Evolutionary conservation across 1,140 invertebrate species (phyloP).

Genomic region (Agrilus planipennis): DNA sequence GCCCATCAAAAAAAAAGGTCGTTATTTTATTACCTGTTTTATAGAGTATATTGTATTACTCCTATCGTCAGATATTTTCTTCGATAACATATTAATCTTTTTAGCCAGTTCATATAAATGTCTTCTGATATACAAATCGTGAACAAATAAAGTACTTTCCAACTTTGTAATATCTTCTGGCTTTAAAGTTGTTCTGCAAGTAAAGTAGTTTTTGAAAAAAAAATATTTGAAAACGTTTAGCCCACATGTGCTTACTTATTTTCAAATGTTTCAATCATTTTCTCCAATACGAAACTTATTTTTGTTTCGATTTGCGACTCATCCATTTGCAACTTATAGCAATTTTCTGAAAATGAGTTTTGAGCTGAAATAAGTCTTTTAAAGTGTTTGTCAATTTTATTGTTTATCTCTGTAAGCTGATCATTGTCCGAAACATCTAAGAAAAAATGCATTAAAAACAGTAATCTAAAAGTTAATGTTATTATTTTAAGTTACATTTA

Average conservation of each 20-base stretch:
- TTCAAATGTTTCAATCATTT: constrained; percentile 43
- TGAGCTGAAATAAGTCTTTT: constrained; percentile 43
- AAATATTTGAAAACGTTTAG: not conserved
- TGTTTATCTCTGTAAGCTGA: constrained; percentile 11
- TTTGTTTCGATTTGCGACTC: constrained; percentile 41
- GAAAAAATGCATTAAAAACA: too few relatives aligned
- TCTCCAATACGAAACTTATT: constrained; percentile 42
- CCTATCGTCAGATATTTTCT: too few relatives aligned
- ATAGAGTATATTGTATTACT: too few relatives aligned
- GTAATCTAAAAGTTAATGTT: too few relatives aligned
- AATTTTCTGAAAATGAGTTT: constrained; percentile 45
- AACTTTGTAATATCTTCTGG: constrained; percentile 26
- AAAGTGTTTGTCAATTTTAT: constrained; percentile 34
- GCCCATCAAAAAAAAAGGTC: too few relatives aligned
- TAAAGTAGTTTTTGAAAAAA: constrained; percentile 3
- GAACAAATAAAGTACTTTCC: constrained; percentile 23
- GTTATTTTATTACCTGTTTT: too few relatives aligned
- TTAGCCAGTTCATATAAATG: constrained; percentile 5
- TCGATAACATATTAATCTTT: not conserved
- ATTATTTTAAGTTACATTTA: too few relatives aligned
- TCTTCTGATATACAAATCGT: constrained; percentile 20
- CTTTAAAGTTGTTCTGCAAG: constrained; percentile 21
- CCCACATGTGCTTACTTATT: constrained; percentile 38
- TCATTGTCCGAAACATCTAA: too few relatives aligned
- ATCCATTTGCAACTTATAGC: constrained; percentile 44